These are phyloP conservation scores for Sebastes jordani DNA, from an alignment of 2,797 vertebrate genomes.

Conservation along the genomic window DNA sequence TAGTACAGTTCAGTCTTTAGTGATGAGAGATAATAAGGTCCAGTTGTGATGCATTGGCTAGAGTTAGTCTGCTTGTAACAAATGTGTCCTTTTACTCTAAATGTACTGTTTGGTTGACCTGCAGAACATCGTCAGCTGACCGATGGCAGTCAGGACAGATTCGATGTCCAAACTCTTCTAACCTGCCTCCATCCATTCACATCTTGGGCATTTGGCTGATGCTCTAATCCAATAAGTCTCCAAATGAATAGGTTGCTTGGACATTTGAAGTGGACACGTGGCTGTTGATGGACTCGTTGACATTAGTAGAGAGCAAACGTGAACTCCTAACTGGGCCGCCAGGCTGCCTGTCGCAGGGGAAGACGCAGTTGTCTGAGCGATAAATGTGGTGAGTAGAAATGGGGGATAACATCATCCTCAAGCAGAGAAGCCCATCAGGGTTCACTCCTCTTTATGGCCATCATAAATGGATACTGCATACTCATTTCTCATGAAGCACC, in stretches of 20 bases:
- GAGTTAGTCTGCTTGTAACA: background rate
- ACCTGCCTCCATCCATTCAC: background rate
- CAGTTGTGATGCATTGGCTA: background rate
- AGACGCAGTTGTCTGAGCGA: slow-evolving; percentile 30
- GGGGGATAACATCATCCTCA: slow-evolving; percentile 62
- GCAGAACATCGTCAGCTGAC: background rate
- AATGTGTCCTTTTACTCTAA: background rate
- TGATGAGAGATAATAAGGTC: background rate
- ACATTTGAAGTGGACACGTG: slow-evolving; percentile 12
- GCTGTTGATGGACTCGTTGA: slow-evolving; percentile 30
- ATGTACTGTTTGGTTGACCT: background rate
- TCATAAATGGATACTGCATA: slow-evolving; percentile 67
- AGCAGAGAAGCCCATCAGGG: slow-evolving; percentile 58
- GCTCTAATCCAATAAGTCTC: background rate
- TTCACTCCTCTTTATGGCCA: slow-evolving; percentile 67
- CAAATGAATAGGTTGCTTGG: background rate
- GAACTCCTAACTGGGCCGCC: slow-evolving; percentile 5
- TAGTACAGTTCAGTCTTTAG: background rate
- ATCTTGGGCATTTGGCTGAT: background rate
- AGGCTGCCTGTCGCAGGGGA: slow-evolving; percentile 4
- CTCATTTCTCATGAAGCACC: slow-evolving; percentile 56
- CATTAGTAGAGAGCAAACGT: slow-evolving; percentile 24
- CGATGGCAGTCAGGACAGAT: background rate
- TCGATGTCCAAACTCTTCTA: background rate
- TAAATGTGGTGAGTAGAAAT: slow-evolving; percentile 53